Evolutionary conservation across 2,113 vertebrate genomes (phyloP).

Genomic region (Thamnaconus septentrionalis): DNA sequence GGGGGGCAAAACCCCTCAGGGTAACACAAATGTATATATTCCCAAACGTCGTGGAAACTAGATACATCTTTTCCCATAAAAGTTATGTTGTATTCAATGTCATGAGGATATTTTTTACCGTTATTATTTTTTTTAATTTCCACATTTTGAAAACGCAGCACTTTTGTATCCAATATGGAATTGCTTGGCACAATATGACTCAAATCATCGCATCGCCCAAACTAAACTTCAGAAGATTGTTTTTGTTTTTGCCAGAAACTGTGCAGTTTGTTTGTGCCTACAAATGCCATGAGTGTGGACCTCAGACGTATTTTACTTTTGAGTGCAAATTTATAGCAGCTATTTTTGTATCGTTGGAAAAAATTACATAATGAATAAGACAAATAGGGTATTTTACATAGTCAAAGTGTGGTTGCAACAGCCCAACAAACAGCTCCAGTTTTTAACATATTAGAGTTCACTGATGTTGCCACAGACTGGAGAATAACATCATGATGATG

Average conservation of each 20-base stretch:
- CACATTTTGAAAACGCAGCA: constrained; percentile 40
- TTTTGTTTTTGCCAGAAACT: background rate
- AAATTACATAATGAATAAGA: no score
- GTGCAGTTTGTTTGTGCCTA: background rate
- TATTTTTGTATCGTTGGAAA: background rate
- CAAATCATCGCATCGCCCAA: background rate
- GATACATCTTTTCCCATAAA: constrained; percentile 5
- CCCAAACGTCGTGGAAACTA: constrained; percentile 53
- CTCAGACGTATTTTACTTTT: background rate
- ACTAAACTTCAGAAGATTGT: constrained; percentile 9
- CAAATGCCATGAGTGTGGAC: background rate
- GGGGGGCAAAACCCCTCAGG: constrained; percentile 62
- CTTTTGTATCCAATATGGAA: constrained; percentile 21
- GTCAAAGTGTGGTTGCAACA: no score
- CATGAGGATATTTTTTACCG: constrained; percentile 2
- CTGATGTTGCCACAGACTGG: no score
- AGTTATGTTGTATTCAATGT: constrained; percentile 9
- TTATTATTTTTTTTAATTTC: constrained; percentile 4
- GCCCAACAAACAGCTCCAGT: no score
- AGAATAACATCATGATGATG: no score
- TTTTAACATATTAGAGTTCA: no score
- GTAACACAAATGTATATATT: constrained; percentile 60
- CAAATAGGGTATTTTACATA: no score
- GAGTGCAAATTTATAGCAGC: background rate
- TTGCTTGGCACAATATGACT: constrained; percentile 14